Percentiles rank a stretch among this genome's conserved stretches.
phyloP scores from a whole-genome alignment of 2,113 vertebrate species.

The Ailurus styani region DNA sequence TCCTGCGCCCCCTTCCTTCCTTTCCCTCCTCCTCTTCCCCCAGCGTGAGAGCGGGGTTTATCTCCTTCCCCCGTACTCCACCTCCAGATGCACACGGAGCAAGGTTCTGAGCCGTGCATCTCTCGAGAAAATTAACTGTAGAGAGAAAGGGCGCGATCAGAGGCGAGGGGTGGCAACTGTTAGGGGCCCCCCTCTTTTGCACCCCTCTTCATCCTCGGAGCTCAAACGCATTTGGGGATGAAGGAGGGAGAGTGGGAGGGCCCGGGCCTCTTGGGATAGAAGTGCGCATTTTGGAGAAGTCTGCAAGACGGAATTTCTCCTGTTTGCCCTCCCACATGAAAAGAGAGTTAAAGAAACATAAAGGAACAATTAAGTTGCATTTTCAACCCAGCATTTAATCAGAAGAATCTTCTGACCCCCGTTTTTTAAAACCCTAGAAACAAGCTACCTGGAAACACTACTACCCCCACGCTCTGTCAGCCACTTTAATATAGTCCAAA shows the following conservation, averaged over 20 bases:
- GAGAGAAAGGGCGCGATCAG: not conserved
- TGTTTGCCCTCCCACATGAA: not conserved
- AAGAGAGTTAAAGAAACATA: not conserved
- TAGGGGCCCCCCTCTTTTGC: not conserved
- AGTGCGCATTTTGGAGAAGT: conserved; percentile 66
- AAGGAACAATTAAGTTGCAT: conserved; percentile 42
- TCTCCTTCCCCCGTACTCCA: not conserved
- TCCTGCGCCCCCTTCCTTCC: not conserved
- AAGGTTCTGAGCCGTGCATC: not conserved
- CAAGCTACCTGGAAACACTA: conserved; percentile 42
- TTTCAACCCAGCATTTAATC: not conserved
- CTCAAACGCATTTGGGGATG: not conserved
- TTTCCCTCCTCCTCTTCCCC: not conserved
- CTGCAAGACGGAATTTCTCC: not conserved
- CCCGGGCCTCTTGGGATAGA: conserved; percentile 41
- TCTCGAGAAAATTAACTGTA: not conserved
- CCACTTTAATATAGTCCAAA: conserved; percentile 16
- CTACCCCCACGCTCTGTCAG: not conserved
- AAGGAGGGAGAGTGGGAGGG: conserved; percentile 33
- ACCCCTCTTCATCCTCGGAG: not conserved
- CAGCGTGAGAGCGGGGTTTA: not conserved
- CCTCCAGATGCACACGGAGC: not conserved
- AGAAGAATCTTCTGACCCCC: not conserved
- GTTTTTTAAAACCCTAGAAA: not conserved
- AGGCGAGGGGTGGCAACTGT: not conserved